Evolutionary conservation across 2,797 vertebrate genomes (phyloP).

Genomic region (Macroramphosus scolopax): DNA sequence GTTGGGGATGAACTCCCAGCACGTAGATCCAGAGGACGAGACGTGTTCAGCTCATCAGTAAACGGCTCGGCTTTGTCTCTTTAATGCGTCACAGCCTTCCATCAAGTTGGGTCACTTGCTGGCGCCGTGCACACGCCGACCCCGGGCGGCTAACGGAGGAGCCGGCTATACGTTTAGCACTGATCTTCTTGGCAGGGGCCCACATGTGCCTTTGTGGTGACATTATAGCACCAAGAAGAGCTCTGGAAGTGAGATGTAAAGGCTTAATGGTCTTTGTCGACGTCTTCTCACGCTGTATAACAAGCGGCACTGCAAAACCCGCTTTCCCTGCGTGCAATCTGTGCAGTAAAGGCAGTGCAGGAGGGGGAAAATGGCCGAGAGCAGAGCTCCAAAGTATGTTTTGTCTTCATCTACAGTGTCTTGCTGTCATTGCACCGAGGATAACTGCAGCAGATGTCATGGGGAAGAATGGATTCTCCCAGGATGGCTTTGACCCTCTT

Average conservation of each 20-base stretch:
- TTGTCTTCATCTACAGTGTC: conserved; percentile 67
- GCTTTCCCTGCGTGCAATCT: conserved; percentile 25
- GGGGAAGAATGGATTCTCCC: conserved; percentile 69
- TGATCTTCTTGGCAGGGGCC: conserved; percentile 25
- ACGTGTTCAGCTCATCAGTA: conserved; percentile 20
- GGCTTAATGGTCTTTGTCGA: conserved; percentile 42
- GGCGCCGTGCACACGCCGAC: conserved; percentile 10
- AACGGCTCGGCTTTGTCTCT: conserved; percentile 50
- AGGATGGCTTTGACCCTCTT: conserved; percentile 72
- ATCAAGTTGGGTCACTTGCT: conserved; percentile 14
- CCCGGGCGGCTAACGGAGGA: conserved; percentile 2
- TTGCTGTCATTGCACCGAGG: conserved; percentile 57
- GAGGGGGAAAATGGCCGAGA: conserved; percentile 28
- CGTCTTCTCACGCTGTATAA: conserved; percentile 40
- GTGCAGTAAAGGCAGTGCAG: conserved; percentile 18
- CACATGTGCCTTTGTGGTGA: conserved; percentile 31
- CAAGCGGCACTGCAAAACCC: conserved; percentile 20
- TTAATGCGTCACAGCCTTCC: conserved; percentile 40
- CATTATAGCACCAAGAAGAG: conserved; percentile 30
- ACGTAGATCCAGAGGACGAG: conserved; percentile 32
- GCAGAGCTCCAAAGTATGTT: conserved; percentile 54
- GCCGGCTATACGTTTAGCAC: conserved; percentile 18
- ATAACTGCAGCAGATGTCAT: conserved; percentile 73
- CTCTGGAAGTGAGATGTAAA: conserved; percentile 18
- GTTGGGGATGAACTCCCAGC: conserved; percentile 50